Evolutionary conservation across 2,888 invertebrate genomes (phyloP), one percentile per base, ranked within the genome.

Genomic region (Flexamia atlantica): DNA sequence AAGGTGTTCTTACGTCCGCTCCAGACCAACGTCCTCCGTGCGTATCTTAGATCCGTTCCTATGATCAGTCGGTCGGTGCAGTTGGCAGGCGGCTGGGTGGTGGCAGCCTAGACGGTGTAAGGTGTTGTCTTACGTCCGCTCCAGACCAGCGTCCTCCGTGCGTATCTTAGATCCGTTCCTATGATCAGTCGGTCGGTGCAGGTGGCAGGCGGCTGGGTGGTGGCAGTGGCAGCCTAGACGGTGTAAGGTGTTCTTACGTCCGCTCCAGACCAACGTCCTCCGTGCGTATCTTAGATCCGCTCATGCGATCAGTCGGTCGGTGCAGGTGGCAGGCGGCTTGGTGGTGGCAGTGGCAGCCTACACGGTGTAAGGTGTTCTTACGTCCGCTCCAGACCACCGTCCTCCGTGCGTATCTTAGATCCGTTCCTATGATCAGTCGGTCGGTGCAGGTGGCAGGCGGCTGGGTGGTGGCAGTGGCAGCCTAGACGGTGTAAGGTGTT

Each of bases 1-100:
- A 53, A 53, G 64, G 64, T 64, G 64, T 28, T 64, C 64, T 64
- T 14, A 64, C 64, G 64, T 64, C 64, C 30, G 64, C 14, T 64
- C 28, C 64, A 64, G 28, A 64, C 28, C 64, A 30, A 20, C 40
- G 70, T 68, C 28, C n/a, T 30, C 30, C 68, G n/a, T 12, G 14
- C 68, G 70, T 36, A 70, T 64, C 70, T 70, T 70, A 70, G n/a
- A n/a, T n/a, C 46, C 46, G 46, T 17, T 46, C 4, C 9, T 36
- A 9, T 36, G 36, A 7, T 36, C 36, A 36, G 9, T 36, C 36
- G 36, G 9, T 36, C 5, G 36, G 36, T 36, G 36, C 5, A 36
- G 36, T 4, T 36, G 36, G 36, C 46, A 46, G 46, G 17, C 46
- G 46, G 46, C 20, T 23, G 53, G 23, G 53, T 14, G 46, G 53